Evolutionary conservation across 1,140 invertebrate species (phyloP), one percentile per base, ranked within the genome.

Genomic region (Bombus pyrosoma): DNA sequence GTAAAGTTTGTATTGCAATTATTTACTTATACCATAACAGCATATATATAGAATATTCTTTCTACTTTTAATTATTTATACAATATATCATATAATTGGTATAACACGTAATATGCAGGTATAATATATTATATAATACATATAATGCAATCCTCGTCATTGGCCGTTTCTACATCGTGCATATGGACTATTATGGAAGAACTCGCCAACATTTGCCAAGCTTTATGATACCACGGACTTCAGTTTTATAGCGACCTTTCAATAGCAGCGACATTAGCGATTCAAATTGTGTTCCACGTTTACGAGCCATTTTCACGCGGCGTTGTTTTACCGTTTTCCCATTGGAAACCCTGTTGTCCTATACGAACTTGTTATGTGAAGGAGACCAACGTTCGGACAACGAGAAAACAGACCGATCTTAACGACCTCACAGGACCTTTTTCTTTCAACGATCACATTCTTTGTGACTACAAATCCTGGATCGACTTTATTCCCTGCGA

Each of bases 281-380:
- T 92, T 92, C 91, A 92, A 92, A 92, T 92, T 92, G 90, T 91
- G 88, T 91, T 75, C 69, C 86, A 57, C 83, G 83, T 92, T 92
- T 92, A 92, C 91, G 91, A 91, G 89, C 87, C 71, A 86, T 91
- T 92, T 90, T 89, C 90, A 82, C 89, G 62, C 53, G 86, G 77
- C 77, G 88, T 91, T 90, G 89, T 92, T 91, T 90, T 84, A 89
- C 85, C 82, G 89, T 87, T 87, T 87, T 28, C 86, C 87, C 39
- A 82, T 81, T 28, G 32, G 47, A 43, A 37, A 43, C 57, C 34
- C 47, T 41, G 57, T 69, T 62, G n/a, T 82, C 77, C 74, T 47
- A 28, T 62, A 75, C 59, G 59, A 69, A 71, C 41, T 81, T 82
- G 68, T 77, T 79, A 81, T 43, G 68, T 74, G 53, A 32, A 43